Evolutionary conservation across 2,113 vertebrate species (phyloP).

Genomic region (Pongo abelii): DNA sequence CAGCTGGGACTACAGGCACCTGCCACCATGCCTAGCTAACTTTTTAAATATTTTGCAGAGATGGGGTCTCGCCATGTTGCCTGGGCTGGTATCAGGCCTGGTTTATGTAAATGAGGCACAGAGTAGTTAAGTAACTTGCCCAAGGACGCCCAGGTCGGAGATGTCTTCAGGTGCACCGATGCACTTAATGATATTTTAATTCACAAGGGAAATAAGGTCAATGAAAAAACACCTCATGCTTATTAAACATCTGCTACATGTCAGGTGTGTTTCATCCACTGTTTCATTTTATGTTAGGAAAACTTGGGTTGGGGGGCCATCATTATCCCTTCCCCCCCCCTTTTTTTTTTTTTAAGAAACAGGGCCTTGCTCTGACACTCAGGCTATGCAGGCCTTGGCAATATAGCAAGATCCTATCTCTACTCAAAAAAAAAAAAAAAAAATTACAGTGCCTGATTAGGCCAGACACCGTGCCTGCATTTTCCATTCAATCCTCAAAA

Average conservation of each 20-base stretch:
- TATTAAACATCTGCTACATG: background rate
- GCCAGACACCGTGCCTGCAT: background rate
- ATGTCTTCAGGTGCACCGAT: background rate
- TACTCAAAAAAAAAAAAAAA: too few relatives aligned
- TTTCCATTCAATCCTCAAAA: background rate
- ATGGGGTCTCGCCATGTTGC: too few relatives aligned
- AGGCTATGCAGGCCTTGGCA: too few relatives aligned
- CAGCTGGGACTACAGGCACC: too few relatives aligned
- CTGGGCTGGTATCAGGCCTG: too few relatives aligned
- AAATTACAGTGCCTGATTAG: background rate
- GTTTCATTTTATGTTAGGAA: background rate
- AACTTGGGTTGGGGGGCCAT: background rate
- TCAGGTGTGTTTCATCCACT: background rate
- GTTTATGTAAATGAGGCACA: background rate
- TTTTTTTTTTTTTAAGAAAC: too few relatives aligned
- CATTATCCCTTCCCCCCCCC: background rate
- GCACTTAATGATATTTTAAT: too few relatives aligned
- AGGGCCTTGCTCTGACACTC: too few relatives aligned
- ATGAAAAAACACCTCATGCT: background rate
- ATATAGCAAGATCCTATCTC: too few relatives aligned
- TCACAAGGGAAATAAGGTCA: background rate
- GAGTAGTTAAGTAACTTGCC: background rate
- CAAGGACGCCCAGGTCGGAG: background rate
- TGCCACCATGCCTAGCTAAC: too few relatives aligned
- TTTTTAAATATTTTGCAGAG: too few relatives aligned